Conservation (phyloP, 1,140 invertebrate genomes). For the Platyura marginata region DNA sequence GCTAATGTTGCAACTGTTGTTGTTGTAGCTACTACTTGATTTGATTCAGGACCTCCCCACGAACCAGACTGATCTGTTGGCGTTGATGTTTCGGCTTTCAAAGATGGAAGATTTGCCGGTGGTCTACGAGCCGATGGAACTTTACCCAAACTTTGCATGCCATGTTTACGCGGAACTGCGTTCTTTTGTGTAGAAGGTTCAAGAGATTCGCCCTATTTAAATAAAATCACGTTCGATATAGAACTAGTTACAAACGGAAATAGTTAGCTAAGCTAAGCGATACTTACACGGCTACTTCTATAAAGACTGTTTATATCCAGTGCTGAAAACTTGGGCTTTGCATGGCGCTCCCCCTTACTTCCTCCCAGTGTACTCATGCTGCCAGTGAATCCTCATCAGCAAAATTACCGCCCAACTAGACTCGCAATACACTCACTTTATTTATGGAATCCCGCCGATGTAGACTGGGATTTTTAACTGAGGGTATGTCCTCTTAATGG, state of each 20-base stretch:
- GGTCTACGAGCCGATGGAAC: conserved; percentile 85
- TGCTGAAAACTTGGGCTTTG: conserved; percentile 83
- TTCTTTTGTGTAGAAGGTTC: conserved; percentile 75
- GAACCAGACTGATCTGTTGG: conserved; percentile 30
- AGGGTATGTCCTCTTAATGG: too few relatives aligned
- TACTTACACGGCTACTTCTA: conserved; percentile 63
- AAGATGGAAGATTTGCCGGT: conserved; percentile 91
- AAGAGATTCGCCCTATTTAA: conserved; percentile 62
- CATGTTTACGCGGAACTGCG: conserved; percentile 85
- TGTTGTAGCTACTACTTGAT: not conserved
- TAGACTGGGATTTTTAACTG: too few relatives aligned
- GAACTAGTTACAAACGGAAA: conserved; percentile 1
- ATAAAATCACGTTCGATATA: not conserved
- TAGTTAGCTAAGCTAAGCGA: too few relatives aligned
- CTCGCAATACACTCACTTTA: too few relatives aligned
- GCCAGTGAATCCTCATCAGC: conserved; percentile 33
- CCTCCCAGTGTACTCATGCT: conserved; percentile 82
- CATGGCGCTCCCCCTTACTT: conserved; percentile 51
- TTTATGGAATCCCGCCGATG: too few relatives aligned
- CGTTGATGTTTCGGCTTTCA: conserved; percentile 78
- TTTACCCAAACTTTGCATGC: conserved; percentile 96
- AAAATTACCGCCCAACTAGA: conserved; percentile 10
- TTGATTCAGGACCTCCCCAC: not conserved
- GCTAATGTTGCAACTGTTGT: conserved; percentile 2
- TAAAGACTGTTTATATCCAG: conserved; percentile 96